phyloP scores from a whole-genome alignment of 2,113 vertebrate species.

The Symphodus melops region DNA sequence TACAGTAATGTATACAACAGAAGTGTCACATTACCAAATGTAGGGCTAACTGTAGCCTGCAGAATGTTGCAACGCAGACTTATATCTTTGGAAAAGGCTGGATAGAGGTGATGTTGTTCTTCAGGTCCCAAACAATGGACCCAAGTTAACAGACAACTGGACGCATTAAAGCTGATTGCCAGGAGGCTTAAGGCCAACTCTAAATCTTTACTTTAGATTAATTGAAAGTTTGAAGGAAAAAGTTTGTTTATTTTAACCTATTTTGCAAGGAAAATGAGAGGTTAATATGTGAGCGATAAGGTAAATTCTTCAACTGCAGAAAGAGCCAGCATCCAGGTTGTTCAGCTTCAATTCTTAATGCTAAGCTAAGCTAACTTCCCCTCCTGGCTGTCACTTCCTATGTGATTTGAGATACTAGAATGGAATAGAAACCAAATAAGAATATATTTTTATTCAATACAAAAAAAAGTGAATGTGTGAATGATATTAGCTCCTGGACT shows the following conservation, averaged over 20 bases:
- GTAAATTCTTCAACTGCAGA: too few relatives aligned
- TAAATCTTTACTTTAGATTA: too few relatives aligned
- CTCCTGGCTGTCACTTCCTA: neutral
- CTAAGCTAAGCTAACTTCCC: neutral
- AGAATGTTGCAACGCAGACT: slow-evolving; percentile 12
- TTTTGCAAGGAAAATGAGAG: too few relatives aligned
- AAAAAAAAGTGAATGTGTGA: neutral
- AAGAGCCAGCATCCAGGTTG: neutral
- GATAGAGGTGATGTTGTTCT: slow-evolving; percentile 28
- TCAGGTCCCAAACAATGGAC: slow-evolving; percentile 43
- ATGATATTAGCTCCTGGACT: neutral
- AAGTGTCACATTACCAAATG: slow-evolving; percentile 2
- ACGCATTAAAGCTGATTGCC: too few relatives aligned
- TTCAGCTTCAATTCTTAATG: neutral
- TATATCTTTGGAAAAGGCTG: slow-evolving; percentile 29
- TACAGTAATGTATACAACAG: neutral
- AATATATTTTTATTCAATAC: neutral
- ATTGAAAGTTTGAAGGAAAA: too few relatives aligned
- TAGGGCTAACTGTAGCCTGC: slow-evolving; percentile 4
- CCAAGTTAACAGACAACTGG: neutral
- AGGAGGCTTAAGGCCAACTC: too few relatives aligned
- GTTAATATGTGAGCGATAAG: too few relatives aligned
- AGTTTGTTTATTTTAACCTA: too few relatives aligned
- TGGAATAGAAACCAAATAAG: neutral
- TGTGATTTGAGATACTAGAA: neutral